Conservation (phyloP, 2,888 invertebrate genomes). For the Drosophila koepferae region DNA sequence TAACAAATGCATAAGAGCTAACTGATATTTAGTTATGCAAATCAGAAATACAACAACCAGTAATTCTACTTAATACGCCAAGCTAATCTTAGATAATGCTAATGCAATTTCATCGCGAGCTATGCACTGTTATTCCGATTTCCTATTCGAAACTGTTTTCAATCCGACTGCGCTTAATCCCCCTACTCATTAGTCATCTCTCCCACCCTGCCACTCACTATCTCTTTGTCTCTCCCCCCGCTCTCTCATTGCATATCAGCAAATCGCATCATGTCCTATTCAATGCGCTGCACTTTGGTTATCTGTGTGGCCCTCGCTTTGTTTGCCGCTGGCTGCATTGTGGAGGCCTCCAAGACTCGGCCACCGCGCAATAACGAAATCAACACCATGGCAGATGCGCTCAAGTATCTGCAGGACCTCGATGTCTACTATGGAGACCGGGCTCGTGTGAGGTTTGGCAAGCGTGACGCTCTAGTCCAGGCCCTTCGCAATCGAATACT, state of each 20-base stretch:
- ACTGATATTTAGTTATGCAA: constrained; percentile 35
- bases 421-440: constrained; percentile 89
- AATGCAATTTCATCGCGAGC: neutral
- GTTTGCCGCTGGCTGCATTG: constrained; percentile 67
- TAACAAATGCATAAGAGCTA: constrained; percentile 1
- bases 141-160: neutral
- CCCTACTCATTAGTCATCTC: neutral
- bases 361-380: constrained; percentile 86
- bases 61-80: constrained; percentile 17
- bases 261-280: constrained; percentile 55
- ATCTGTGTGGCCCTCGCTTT: constrained; percentile 65
- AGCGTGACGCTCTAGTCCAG: constrained; percentile 78
- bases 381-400: constrained; percentile 88
- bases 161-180: constrained; percentile 1
- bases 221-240: neutral
- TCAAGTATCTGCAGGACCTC: constrained; percentile 89
- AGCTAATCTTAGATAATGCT: constrained; percentile 2
- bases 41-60: constrained; percentile 9
- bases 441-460: constrained; percentile 87
- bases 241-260: constrained; percentile 6
- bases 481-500: constrained; percentile 73
- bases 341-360: constrained; percentile 81
- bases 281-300: constrained; percentile 69
- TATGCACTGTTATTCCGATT: neutral
- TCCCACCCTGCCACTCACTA: neutral